phyloP scores from a whole-genome alignment of 1,140 invertebrate genomes.

The Heliconius himera region DNA sequence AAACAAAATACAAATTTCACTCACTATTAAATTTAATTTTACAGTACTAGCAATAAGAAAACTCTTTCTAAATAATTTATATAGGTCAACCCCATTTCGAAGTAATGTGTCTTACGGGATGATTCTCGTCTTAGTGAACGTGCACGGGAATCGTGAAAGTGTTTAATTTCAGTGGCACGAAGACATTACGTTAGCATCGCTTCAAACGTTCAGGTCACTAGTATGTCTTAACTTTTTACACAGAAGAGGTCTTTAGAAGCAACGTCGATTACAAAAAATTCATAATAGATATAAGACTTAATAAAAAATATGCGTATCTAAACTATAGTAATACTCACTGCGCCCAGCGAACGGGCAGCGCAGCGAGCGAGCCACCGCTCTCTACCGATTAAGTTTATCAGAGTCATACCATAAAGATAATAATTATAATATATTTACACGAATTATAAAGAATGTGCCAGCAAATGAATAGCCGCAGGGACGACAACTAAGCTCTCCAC shows the following conservation, averaged over 20 bases:
- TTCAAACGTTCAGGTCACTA: slow-evolving; percentile 81
- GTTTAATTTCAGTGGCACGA: slow-evolving; percentile 77
- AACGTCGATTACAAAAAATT: slow-evolving; percentile 81
- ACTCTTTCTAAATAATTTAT: slow-evolving; percentile 78
- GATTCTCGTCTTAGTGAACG: slow-evolving; percentile 70
- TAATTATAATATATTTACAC: slow-evolving; percentile 81
- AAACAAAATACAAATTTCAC: slow-evolving; percentile 81
- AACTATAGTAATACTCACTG: slow-evolving; percentile 70
- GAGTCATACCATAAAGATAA: slow-evolving; percentile 78
- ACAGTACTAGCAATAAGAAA: slow-evolving; percentile 80
- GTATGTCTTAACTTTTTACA: slow-evolving; percentile 81
- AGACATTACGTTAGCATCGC: slow-evolving; percentile 72
- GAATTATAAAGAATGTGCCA: slow-evolving; percentile 77
- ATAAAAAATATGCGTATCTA: slow-evolving; percentile 80
- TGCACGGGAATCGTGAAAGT: slow-evolving; percentile 77
- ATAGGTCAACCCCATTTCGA: slow-evolving; percentile 78
- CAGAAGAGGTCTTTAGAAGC: slow-evolving; percentile 79
- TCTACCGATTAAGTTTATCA: slow-evolving; percentile 56
- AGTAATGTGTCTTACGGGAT: slow-evolving; percentile 62
- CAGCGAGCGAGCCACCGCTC: slow-evolving; percentile 35
- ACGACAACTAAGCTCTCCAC: slow-evolving; percentile 80
- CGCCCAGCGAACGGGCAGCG: slow-evolving; percentile 33
- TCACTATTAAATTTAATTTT: slow-evolving; percentile 82
- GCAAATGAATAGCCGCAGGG: slow-evolving; percentile 77
- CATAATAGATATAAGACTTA: slow-evolving; percentile 77